A percentile compares a stretch with the other conserved stretches of the same genome.
These are phyloP conservation scores for Cyclargus thomasi DNA, from an alignment of 1,140 invertebrate genomes.

Conservation along the genomic window DNA sequence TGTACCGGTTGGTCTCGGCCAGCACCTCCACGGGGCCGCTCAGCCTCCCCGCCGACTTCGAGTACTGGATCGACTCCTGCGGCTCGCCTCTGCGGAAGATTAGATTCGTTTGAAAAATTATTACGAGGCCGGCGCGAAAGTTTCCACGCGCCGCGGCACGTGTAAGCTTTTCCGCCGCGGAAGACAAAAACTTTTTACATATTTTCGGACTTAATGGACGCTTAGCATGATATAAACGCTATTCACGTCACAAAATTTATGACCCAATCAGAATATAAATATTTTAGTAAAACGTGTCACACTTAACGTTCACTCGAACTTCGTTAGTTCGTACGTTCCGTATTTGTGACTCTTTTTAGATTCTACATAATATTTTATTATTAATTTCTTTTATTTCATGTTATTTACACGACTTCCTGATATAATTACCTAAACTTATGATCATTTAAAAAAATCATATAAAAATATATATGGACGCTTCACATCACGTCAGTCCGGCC, in stretches of 20 bases:
- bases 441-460: no score
- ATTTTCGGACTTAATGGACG: not conserved
- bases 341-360: no score
- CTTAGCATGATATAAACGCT: not conserved
- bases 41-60: slow-evolving; percentile 56
- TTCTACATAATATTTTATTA: no score
- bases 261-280: not conserved
- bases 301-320: no score
- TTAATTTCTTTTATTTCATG: no score
- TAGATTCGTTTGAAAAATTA: slow-evolving; percentile 18
- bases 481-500: no score
- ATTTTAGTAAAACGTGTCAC: not conserved
- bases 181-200: not conserved
- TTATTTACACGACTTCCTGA: no score
- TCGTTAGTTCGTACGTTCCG: no score
- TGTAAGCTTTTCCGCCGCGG: not conserved
- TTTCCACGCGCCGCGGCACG: not conserved
- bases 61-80: slow-evolving; percentile 59
- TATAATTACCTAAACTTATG: no score
- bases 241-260: not conserved
- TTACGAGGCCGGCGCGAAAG: not conserved
- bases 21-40: slow-evolving; percentile 66
- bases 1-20: slow-evolving; percentile 71
- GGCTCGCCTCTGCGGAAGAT: slow-evolving; percentile 58
- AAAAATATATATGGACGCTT: no score